Conservation (phyloP, 2,797 vertebrate species). For the Enteromius radiatus region DNA sequence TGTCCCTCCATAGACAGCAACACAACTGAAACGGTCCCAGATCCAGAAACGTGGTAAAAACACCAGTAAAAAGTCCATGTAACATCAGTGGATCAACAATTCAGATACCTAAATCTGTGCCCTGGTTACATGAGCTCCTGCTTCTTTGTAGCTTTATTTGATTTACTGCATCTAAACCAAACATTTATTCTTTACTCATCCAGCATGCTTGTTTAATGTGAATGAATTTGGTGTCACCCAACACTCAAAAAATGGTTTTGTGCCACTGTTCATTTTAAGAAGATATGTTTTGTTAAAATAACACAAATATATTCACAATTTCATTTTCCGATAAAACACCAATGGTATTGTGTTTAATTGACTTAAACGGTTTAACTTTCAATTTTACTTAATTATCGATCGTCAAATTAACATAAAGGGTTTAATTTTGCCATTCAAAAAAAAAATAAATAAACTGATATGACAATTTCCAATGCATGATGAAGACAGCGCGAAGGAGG, state of each 20-base stretch:
- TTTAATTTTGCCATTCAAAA: not conserved
- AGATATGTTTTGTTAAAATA: not conserved
- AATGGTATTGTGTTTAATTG: not conserved
- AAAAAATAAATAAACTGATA: not conserved
- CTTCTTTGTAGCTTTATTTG: slow-evolving; percentile 43
- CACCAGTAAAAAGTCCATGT: too few species aligned
- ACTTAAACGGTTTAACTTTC: not conserved
- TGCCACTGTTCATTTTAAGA: not conserved
- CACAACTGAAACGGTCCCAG: too few species aligned
- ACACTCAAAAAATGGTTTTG: not conserved
- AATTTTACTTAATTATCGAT: not conserved
- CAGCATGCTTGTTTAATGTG: slow-evolving; percentile 51
- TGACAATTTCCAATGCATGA: not conserved
- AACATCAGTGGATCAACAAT: too few species aligned
- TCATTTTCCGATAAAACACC: not conserved
- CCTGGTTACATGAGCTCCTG: slow-evolving; percentile 36
- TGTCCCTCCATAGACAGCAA: too few species aligned
- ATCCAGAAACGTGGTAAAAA: too few species aligned
- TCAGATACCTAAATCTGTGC: too few species aligned
- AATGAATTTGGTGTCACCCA: slow-evolving; percentile 27
- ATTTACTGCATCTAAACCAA: slow-evolving; percentile 49
- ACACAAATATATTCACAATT: not conserved
- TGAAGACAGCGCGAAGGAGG: not conserved
- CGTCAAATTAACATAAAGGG: not conserved
- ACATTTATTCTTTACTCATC: slow-evolving; percentile 39